These are phyloP conservation scores for Aspidiotus rigidus DNA, from an alignment of 2,888 invertebrate species.

Conservation along the genomic window DNA sequence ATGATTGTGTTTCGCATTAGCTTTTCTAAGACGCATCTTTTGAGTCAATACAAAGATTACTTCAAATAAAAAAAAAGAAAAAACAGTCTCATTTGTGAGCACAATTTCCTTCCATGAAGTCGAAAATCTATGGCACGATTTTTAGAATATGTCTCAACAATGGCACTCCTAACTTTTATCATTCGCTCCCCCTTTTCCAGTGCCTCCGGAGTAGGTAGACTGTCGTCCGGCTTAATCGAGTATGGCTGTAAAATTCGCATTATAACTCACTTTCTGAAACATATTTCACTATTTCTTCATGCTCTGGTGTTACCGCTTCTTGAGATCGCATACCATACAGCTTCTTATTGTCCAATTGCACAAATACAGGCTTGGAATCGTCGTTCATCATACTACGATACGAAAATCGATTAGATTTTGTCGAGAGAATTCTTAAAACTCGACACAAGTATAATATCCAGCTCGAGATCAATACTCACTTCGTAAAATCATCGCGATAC, in stretches of 20 bases:
- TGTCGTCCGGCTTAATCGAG: too few relatives aligned
- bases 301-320: conserved; percentile 62
- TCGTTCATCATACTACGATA: conserved; percentile 44
- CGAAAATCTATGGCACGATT: too few relatives aligned
- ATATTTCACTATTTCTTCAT: conserved; percentile 77
- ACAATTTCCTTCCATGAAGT: too few relatives aligned
- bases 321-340: conserved; percentile 52
- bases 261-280: conserved; percentile 56
- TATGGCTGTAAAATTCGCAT: neutral
- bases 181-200: too few relatives aligned
- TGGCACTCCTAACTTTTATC: too few relatives aligned
- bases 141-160: too few relatives aligned
- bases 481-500: conserved; percentile 10
- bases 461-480: conserved; percentile 4
- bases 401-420: neutral
- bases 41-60: too few relatives aligned
- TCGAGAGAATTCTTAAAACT: neutral
- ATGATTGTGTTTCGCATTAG: too few relatives aligned
- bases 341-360: conserved; percentile 55
- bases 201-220: too few relatives aligned
- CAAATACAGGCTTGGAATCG: conserved; percentile 73
- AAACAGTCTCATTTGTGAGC: too few relatives aligned
- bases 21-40: too few relatives aligned
- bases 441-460: neutral
- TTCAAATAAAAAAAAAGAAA: too few relatives aligned